phyloP scores from a whole-genome alignment of 2,888 invertebrate genomes.

The Chalcis sispes region DNA sequence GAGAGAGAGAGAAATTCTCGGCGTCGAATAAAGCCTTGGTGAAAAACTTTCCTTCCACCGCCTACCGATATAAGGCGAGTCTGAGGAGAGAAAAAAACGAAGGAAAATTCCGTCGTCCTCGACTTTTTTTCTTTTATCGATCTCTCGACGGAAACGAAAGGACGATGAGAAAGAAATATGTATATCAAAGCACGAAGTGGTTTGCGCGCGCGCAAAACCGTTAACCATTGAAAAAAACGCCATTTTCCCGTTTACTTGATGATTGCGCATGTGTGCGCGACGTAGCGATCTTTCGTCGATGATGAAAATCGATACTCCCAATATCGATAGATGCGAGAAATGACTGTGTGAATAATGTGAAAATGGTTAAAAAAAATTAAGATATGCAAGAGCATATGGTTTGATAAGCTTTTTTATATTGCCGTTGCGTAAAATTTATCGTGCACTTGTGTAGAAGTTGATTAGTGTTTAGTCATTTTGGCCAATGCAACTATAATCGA shows the following conservation, averaged over 20 bases:
- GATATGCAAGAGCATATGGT: no score
- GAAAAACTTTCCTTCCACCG: neutral
- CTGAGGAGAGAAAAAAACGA: slow-evolving; percentile 3
- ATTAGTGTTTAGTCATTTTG: no score
- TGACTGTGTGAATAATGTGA: no score
- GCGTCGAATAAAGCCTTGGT: neutral
- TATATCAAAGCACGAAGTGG: slow-evolving; percentile 7
- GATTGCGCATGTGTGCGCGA: neutral
- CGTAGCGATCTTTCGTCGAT: slow-evolving; percentile 12
- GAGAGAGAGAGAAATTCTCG: neutral
- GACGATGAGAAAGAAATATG: slow-evolving; percentile 5
- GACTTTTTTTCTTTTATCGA: neutral
- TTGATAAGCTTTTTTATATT: no score
- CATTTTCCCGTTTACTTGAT: slow-evolving; percentile 37
- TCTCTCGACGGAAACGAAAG: neutral
- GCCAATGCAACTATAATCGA: no score
- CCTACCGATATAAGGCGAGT: neutral
- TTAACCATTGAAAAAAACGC: slow-evolving; percentile 41
- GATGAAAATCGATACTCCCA: slow-evolving; percentile 23
- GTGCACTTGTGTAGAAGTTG: no score
- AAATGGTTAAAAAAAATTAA: no score
- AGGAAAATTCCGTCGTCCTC: slow-evolving; percentile 8
- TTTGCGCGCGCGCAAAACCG: slow-evolving; percentile 20
- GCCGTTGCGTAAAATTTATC: no score
- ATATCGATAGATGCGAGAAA: neutral